Percentiles rank a stretch among this genome's conserved stretches.
phyloP scores from a whole-genome alignment of 2,797 vertebrate species.

The Sylvilagus floridanus region DNA sequence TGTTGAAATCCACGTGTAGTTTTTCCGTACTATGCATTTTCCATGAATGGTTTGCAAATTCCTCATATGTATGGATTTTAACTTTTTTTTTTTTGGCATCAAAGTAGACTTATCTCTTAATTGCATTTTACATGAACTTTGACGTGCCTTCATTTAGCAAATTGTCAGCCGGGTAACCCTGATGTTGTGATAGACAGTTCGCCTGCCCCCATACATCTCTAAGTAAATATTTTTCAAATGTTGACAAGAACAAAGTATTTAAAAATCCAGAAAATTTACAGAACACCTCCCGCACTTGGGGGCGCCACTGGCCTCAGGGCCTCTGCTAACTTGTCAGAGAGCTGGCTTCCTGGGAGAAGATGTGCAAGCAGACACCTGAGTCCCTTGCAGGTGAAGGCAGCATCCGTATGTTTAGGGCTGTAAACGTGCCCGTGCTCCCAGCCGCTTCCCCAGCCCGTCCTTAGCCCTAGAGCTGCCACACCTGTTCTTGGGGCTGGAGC shows the following conservation, averaged over 20 bases:
- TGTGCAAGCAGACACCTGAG: background rate
- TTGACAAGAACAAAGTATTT: slow-evolving; percentile 5
- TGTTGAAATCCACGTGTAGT: too few species aligned
- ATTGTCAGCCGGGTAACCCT: background rate
- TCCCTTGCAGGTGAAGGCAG: background rate
- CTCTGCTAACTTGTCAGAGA: rapidly evolving
- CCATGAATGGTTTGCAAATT: too few species aligned
- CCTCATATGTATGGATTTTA: too few species aligned
- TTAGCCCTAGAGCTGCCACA: background rate
- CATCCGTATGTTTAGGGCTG: background rate
- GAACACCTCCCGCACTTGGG: background rate
- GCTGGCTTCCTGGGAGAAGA: background rate
- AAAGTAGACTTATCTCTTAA: too few species aligned
- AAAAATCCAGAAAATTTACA: background rate
- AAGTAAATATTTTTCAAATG: background rate
- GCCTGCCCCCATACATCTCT: background rate
- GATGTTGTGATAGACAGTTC: background rate
- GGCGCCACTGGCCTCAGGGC: background rate
- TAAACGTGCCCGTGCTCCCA: background rate
- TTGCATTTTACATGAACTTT: too few species aligned
- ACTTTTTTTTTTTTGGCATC: too few species aligned
- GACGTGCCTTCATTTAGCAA: background rate
- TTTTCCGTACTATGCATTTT: too few species aligned
- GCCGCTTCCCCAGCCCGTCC: background rate
- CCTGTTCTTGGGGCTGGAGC: background rate